These are phyloP conservation scores for Turritopsis rubra DNA, from an alignment of 30 jellyfish, hydroid and myxozoan species.

Conservation along the genomic window DNA sequence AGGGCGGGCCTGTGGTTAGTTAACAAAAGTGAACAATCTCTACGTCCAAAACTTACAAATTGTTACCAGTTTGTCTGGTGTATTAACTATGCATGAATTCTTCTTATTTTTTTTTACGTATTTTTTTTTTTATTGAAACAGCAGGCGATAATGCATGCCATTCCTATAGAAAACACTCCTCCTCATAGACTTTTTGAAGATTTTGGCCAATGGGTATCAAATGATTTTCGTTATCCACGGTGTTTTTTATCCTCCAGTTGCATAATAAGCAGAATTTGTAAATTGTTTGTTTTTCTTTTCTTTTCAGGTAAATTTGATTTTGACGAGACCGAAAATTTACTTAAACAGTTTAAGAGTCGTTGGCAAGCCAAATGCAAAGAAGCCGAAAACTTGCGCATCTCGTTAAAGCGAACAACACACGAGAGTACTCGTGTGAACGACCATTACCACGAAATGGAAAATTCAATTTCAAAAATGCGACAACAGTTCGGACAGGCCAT, in stretches of 20 bases:
- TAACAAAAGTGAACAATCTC: neutral
- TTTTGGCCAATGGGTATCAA: no score
- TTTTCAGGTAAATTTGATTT: slow-evolving; percentile 20
- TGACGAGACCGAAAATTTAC: slow-evolving; percentile 38
- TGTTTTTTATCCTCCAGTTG: neutral
- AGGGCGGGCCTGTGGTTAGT: neutral
- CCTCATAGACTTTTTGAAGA: no score
- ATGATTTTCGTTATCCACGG: neutral
- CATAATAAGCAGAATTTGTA: neutral
- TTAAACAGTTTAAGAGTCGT: slow-evolving; percentile 50
- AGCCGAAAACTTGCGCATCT: slow-evolving; percentile 43
- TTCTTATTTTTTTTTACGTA: no score
- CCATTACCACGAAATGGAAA: slow-evolving; percentile 73
- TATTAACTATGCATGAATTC: neutral
- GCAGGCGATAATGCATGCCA: no score
- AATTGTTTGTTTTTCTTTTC: neutral
- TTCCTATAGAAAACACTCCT: no score
- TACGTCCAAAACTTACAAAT: neutral
- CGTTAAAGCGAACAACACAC: slow-evolving; percentile 43
- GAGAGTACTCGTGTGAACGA: slow-evolving; percentile 70
- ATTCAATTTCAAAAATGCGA: slow-evolving; percentile 53
- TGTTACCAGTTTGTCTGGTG: neutral
- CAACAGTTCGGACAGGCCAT: slow-evolving; percentile 84
- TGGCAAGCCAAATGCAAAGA: slow-evolving; percentile 82
- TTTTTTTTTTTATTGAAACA: no score